Evolutionary conservation across 2,888 invertebrate species (phyloP).

Genomic region (Scaptomyza tumidula): DNA sequence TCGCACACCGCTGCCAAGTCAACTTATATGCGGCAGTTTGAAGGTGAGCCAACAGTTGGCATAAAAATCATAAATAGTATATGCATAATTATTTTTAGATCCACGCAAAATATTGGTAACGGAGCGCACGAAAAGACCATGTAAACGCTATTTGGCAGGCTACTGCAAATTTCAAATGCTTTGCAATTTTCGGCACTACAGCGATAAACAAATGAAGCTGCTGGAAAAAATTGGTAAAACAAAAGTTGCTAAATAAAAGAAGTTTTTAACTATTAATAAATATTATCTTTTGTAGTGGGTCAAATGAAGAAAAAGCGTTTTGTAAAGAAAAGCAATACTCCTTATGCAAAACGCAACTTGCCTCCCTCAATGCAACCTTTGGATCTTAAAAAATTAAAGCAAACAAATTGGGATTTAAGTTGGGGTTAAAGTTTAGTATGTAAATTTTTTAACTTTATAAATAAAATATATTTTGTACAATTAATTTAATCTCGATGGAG

Average conservation of each 20-base stretch:
- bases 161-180: slow-evolving; percentile 80
- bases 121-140: slow-evolving; percentile 69
- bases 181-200: slow-evolving; percentile 81
- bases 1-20: slow-evolving; percentile 80
- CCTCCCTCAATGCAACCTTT: slow-evolving; percentile 54
- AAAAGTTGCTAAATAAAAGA: not conserved
- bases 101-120: slow-evolving; percentile 63
- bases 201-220: slow-evolving; percentile 64
- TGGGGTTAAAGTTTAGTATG: slow-evolving; percentile 43
- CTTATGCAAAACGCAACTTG: slow-evolving; percentile 9
- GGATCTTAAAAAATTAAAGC: slow-evolving; percentile 23
- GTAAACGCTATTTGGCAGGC: slow-evolving; percentile 68
- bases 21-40: slow-evolving; percentile 71
- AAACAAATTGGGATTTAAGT: slow-evolving; percentile 29
- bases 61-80: not conserved
- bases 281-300: slow-evolving; percentile 45
- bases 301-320: slow-evolving; percentile 19
- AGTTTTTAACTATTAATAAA: not conserved
- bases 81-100: slow-evolving; percentile 46
- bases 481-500: slow-evolving; percentile 18
- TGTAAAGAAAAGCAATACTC: slow-evolving; percentile 19
- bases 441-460: not conserved
- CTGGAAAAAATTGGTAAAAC: slow-evolving; percentile 70
- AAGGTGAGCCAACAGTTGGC: slow-evolving; percentile 44
- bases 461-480: slow-evolving; percentile 13